A percentile compares a stretch with the other conserved stretches of the same genome.
Conservation (phyloP, 2,113 vertebrate genomes). For the Calyptomena viridis region DNA sequence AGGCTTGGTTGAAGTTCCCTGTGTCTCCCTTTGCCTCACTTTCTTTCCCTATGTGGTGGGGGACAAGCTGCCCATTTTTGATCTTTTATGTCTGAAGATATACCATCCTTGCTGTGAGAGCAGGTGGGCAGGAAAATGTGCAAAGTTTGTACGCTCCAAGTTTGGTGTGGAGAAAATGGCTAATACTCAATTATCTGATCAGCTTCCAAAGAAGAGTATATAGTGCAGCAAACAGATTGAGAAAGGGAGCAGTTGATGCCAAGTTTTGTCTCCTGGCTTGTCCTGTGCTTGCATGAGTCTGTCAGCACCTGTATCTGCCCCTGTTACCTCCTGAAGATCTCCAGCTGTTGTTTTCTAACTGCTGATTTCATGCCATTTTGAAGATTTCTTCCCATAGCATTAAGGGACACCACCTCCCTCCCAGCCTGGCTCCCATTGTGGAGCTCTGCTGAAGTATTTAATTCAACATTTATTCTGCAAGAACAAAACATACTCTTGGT, state of each 20-base stretch:
- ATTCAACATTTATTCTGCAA: neutral
- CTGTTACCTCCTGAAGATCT: neutral
- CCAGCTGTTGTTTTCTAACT: neutral
- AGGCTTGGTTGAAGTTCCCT: neutral
- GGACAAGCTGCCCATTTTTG: neutral
- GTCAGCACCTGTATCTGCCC: neutral
- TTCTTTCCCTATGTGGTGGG: neutral
- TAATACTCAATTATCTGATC: neutral
- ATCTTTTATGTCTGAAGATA: neutral
- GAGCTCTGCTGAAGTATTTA: neutral
- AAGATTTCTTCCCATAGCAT: neutral
- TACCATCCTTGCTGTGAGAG: neutral
- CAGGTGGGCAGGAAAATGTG: neutral
- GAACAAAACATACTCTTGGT: neutral
- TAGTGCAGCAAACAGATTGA: neutral
- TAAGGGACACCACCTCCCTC: neutral
- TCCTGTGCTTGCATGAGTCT: neutral
- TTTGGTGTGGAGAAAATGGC: neutral
- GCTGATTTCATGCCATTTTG: neutral
- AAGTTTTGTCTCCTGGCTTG: neutral
- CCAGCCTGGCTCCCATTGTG: rapidly evolving
- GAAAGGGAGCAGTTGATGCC: neutral
- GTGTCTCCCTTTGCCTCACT: neutral
- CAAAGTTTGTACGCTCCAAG: neutral
- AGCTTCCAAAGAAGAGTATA: neutral